Conservation (phyloP, 2,797 vertebrate species). For the Vireo griseus region DNA sequence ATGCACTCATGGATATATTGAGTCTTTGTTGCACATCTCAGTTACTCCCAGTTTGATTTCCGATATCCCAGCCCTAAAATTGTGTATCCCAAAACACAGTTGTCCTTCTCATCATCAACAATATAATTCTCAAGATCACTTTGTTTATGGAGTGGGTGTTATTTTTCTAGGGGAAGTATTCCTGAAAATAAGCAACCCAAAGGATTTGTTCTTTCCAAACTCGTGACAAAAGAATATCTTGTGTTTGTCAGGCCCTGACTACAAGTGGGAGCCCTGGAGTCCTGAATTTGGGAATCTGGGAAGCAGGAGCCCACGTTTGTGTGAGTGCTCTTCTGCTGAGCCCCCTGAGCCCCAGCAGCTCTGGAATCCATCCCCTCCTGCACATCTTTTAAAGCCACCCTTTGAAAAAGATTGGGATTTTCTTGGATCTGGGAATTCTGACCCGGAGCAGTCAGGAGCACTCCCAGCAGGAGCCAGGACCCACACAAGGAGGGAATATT, state of each 20-base stretch:
- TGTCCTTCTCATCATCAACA: background rate
- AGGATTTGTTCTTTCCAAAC: background rate
- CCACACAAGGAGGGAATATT: background rate
- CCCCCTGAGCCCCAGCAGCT: background rate
- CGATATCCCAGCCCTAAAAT: background rate
- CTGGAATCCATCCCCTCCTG: background rate
- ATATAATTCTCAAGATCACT: background rate
- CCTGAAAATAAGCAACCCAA: background rate
- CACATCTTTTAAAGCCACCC: rapidly evolving
- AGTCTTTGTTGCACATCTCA: background rate
- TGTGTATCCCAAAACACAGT: background rate
- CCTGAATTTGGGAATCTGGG: rapidly evolving
- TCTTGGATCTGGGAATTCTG: background rate
- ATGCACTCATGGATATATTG: rapidly evolving
- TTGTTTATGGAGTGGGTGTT: rapidly evolving
- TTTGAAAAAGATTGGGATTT: background rate
- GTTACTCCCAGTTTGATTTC: background rate
- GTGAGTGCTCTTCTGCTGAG: background rate
- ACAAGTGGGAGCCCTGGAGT: rapidly evolving
- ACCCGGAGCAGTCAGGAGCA: background rate
- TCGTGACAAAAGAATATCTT: background rate
- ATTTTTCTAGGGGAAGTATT: background rate
- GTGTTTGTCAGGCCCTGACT: background rate
- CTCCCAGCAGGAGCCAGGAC: background rate
- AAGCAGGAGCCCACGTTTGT: background rate